Evolutionary conservation across 2,113 vertebrate species (phyloP), one percentile per base, ranked within the genome.

Genomic region (Zosterops japonicus): DNA sequence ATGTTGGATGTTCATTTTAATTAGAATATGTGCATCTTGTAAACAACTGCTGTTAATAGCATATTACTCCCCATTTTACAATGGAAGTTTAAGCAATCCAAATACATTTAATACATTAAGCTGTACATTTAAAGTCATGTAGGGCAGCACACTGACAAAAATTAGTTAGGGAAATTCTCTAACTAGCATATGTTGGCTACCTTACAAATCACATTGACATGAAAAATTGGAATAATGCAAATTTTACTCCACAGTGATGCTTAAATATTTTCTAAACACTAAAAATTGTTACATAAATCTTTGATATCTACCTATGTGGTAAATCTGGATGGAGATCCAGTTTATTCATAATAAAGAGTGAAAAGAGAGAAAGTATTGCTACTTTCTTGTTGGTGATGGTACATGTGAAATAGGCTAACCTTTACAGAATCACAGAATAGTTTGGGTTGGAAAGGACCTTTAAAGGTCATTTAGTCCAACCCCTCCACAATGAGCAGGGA

Each of bases 211-310:
- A 71, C 4, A 8, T 81, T 93, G 94, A 77, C 90, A 91, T 82
- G 76, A 93, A 89, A 86, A 92, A 88, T 71, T n/a, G 50, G 36
- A 92, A 57, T 81, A 67, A 95, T 89, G 68, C 49, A 82, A 93
- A 92, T 69, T 91, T 64, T 68, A 46, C 23, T 71, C 41, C 36
- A 56, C 57, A 65, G 61, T 53, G 44, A 83, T 72, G 56, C 55
- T 90, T 90, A 94, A 94, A 91, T 94, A 96, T 96, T 95, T 96
- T 89, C 57, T 79, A 82, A 94, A 96, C 41, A 93, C 49, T 87
- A 83, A 95, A 87, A 42, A 87, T 50, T 83, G 55, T 69, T 78
- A 56, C 23, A 92, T 17, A 94, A 78, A 84, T 89, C 49, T 72
- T 75, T 57, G 61, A 16, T 86, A 82, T 49, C 41, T 92, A 78